These are phyloP conservation scores for Parnassius glacialis DNA, from an alignment of 2,888 invertebrate species.

Conservation along the genomic window DNA sequence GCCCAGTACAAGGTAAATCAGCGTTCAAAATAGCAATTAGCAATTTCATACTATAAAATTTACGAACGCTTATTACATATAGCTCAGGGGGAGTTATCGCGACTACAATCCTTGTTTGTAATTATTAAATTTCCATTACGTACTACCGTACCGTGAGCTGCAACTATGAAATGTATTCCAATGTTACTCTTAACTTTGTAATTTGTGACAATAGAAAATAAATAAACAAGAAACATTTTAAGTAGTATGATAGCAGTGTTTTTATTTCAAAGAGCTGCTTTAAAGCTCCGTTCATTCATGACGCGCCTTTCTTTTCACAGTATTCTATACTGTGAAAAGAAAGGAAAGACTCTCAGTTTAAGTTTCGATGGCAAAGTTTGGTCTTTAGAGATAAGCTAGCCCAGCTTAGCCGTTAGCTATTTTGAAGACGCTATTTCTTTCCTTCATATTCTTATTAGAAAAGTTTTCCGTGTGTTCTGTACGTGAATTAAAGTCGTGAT, in stretches of 20 bases:
- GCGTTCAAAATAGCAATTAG: too few relatives aligned
- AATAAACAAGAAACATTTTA: not conserved
- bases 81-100: too few relatives aligned
- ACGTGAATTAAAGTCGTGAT: too few relatives aligned
- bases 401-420: too few relatives aligned
- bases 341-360: not conserved
- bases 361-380: not conserved
- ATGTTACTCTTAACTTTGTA: not conserved
- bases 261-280: conserved; percentile 4
- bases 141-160: too few relatives aligned
- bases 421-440: too few relatives aligned
- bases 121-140: too few relatives aligned
- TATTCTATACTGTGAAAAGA: too few relatives aligned
- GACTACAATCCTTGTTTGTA: too few relatives aligned
- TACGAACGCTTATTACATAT: too few relatives aligned
- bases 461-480: not conserved
- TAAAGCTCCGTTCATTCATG: not conserved
- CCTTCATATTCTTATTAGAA: not conserved
- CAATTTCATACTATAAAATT: too few relatives aligned
- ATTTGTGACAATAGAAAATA: not conserved
- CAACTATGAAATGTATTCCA: not conserved
- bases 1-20: too few relatives aligned
- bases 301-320: not conserved
- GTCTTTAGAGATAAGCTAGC: not conserved
- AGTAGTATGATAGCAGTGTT: not conserved